Evolutionary conservation across 2,797 vertebrate genomes (phyloP), one percentile per base, ranked within the genome.

Genomic region (Phoxinus dragarum): DNA sequence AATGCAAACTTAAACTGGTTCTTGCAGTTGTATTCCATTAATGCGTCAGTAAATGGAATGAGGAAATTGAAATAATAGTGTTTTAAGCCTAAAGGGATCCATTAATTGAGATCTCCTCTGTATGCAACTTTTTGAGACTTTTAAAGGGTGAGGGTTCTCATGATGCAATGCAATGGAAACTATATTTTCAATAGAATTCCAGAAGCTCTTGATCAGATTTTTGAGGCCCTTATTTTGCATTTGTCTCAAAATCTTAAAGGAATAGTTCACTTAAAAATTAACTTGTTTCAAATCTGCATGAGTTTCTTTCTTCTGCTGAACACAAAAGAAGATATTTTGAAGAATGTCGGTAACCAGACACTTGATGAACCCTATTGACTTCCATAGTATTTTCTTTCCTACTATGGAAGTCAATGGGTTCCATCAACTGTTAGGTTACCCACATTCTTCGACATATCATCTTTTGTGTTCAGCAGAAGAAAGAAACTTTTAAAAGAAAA

Each of bases 31-130:
- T 40, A 17, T 27, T 23, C 40, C 12, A 61, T 61, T 77, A 42
- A 16, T 16, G 54, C 42, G 54, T 42, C 54, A 61, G 54, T 59
- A 61, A 77, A 42, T 61, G 23, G 54, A 77, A 61, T 9, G 7
- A 61, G 23, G 7, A 27, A 40, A 42, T 77, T 61, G 14, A 59
- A 77, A 77, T 17, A 40, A 76, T 38, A n/a, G 23, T 6, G 75
- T 40, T 77, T 77, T 61, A 17, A 10, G 54, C 75, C 75, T 61
- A 42, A 77, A 77, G 36, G 36, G 54, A 77, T n/a, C 54, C 14
- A 36, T 77, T 77, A 77, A 56, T 42, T 61, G 36, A 77, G 36
- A 27, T 59, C 36, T 77, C 36, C 19, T 77, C 11, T 77, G 27
- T n/a, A n/a, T 77, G 10, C 27, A 12, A 4, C 54, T 27, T 61